Evolutionary conservation across 2,113 vertebrate genomes (phyloP), one percentile per base, ranked within the genome.

Genomic region (Hydrolagus affinis): DNA sequence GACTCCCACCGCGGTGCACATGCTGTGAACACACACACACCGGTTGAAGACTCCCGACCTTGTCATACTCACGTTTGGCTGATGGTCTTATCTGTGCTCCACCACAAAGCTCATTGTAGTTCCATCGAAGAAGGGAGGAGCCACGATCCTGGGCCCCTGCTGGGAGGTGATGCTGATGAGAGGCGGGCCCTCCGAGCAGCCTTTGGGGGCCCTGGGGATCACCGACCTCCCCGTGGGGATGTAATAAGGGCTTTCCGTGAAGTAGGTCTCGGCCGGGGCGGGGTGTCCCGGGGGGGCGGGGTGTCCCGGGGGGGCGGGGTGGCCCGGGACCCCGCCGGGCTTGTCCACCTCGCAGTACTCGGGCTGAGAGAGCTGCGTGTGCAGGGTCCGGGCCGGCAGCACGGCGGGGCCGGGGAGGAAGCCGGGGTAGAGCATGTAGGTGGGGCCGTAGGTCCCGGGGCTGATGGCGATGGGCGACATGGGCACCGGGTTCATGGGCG

Each of bases 91-190:
- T 92, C 95, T 92, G 89, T 98, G 98, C 89, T 98, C 98, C 88
- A 99, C 95, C 90, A 98, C 96, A 6, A 98, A 99, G 89, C 97
- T 97, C 98, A 98, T 97, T 89, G 97, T 98, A 74, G 96, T 98
- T 86, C 98, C 97, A 0, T 99, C 97, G 2, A 98, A 99, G 3
- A 96, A 97, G 2, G 97, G 96, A 0, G 97, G 96, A 0, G 97
- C 96, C 0, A 99, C 93, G 89, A 99, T 95, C 25, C 96, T 89
- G 0, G 97, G 96, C 8, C 96, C 96, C 23, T 95, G 95, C 44
- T 98, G 96, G 0, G 98, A 96, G 0, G 91, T 94, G 91, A 98
- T 94, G 93, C 96, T 97, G 91, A 98, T 95, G 76, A 97, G 90
- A 0, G 96, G 97, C 86, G 95, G 96, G 4, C 89, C 72, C 0